Percentiles rank a stretch among this genome's conserved stretches.
phyloP scores from a whole-genome alignment of 2,797 vertebrate species.

The Diceros bicornis region DNA sequence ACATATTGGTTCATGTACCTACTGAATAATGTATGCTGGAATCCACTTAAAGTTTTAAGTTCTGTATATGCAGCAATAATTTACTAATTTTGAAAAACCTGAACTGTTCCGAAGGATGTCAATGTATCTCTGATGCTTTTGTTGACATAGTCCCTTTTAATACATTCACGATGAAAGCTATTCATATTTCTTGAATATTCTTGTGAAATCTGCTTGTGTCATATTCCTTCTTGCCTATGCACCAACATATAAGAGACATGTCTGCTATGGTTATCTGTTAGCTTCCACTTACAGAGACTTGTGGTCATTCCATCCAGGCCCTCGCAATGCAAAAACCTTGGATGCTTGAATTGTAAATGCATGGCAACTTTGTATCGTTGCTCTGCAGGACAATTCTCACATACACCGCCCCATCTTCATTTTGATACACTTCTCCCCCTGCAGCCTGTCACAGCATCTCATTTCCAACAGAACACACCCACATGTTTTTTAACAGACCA shows the following conservation, averaged over 20 bases:
- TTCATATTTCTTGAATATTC: neutral
- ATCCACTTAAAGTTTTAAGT: slow-evolving; percentile 29
- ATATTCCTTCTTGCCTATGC: neutral
- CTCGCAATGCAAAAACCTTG: neutral
- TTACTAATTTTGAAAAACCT: neutral
- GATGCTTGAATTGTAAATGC: neutral
- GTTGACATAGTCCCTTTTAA: neutral
- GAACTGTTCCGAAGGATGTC: neutral
- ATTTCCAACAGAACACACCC: neutral
- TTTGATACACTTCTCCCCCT: neutral
- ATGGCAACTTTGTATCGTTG: neutral
- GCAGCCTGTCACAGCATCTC: neutral
- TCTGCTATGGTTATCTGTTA: neutral
- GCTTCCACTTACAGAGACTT: neutral
- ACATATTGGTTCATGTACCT: neutral
- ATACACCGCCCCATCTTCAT: too few species aligned
- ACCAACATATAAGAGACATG: neutral
- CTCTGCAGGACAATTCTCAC: neutral
- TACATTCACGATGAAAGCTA: neutral
- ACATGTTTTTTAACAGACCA: neutral
- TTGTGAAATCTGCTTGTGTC: neutral
- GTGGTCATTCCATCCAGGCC: neutral
- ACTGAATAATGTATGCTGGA: neutral
- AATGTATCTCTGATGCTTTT: neutral
- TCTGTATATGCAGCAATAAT: neutral